These are phyloP conservation scores for Acholoe squamosa DNA, from an alignment of 2,888 invertebrate species.

Conservation along the genomic window DNA sequence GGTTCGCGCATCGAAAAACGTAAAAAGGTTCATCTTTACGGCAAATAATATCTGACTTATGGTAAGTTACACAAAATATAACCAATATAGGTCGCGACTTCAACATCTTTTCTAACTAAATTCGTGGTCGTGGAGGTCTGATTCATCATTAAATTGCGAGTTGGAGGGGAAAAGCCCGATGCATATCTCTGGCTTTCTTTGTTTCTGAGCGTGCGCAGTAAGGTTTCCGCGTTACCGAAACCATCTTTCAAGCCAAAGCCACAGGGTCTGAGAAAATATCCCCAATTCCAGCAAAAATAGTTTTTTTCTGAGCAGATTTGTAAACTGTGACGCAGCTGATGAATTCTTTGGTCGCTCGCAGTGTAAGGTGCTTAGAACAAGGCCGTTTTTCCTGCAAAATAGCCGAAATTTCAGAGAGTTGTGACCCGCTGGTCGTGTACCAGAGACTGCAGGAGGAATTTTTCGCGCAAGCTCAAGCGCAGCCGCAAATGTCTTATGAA, in stretches of 20 bases:
- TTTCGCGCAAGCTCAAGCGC: slow-evolving; percentile 69
- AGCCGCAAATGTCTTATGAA: slow-evolving; percentile 64
- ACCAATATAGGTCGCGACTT: not conserved
- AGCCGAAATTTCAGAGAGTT: not conserved
- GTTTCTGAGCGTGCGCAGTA: slow-evolving; percentile 51
- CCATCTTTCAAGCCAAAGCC: not conserved
- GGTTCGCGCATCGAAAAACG: slow-evolving; percentile 57
- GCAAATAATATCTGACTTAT: slow-evolving; percentile 39
- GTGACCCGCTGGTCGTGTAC: not conserved
- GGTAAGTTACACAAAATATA: not conserved
- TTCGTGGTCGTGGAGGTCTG: not conserved
- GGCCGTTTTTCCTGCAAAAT: not conserved
- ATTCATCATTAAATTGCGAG: not conserved
- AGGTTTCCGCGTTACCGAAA: slow-evolving; percentile 31
- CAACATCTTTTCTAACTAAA: slow-evolving; percentile 31
- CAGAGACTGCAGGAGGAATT: not conserved
- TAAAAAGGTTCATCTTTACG: slow-evolving; percentile 49
- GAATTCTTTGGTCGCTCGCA: not conserved
- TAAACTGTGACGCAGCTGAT: not conserved
- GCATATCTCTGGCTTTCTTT: not conserved
- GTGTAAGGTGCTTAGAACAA: not conserved
- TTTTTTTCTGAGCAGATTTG: too few species aligned
- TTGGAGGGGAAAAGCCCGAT: not conserved
- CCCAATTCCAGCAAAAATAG: not conserved
- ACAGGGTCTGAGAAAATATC: not conserved